Percentiles rank a stretch among this genome's conserved stretches.
phyloP scores from a whole-genome alignment of 2,888 invertebrate species.

The Drosophila pegasa region DNA sequence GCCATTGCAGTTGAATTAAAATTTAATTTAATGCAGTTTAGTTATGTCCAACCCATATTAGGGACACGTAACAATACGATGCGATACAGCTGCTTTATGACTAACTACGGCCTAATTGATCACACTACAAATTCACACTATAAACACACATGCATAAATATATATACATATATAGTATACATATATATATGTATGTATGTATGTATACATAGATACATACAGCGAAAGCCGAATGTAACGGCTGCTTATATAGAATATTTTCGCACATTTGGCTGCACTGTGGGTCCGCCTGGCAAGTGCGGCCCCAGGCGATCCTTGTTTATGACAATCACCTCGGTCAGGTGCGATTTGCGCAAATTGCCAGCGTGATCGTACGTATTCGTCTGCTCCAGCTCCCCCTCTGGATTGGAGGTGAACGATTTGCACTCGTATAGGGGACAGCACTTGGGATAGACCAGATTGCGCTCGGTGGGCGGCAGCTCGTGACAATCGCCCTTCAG shows the following conservation, averaged over 20 bases:
- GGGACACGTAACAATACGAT: conserved; percentile 21
- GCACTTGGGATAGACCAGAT: conserved; percentile 81
- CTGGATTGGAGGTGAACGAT: conserved; percentile 59
- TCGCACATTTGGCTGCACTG: conserved; percentile 38
- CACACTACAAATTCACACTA: conserved; percentile 22
- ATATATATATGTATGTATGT: background rate
- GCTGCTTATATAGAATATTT: conserved; percentile 47
- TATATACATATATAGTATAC: too few species aligned
- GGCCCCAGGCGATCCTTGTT: conserved; percentile 22
- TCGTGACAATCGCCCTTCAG: conserved; percentile 74
- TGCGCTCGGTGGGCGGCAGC: conserved; percentile 66
- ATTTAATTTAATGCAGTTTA: conserved; percentile 3
- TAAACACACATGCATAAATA: background rate
- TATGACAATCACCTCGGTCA: conserved; percentile 72
- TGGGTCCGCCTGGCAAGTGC: conserved; percentile 4
- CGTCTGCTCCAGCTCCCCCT: conserved; percentile 70
- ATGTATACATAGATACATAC: background rate
- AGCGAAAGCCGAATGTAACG: conserved; percentile 3
- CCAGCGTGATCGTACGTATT: conserved; percentile 82
- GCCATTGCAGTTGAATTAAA: conserved; percentile 11
- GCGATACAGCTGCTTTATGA: conserved; percentile 15
- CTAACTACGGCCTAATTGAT: conserved; percentile 43
- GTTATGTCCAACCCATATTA: conserved; percentile 9
- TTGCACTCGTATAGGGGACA: conserved; percentile 82
- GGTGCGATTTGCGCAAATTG: conserved; percentile 68